phyloP scores from a whole-genome alignment of 2,797 vertebrate genomes.

The Chanos chanos region DNA sequence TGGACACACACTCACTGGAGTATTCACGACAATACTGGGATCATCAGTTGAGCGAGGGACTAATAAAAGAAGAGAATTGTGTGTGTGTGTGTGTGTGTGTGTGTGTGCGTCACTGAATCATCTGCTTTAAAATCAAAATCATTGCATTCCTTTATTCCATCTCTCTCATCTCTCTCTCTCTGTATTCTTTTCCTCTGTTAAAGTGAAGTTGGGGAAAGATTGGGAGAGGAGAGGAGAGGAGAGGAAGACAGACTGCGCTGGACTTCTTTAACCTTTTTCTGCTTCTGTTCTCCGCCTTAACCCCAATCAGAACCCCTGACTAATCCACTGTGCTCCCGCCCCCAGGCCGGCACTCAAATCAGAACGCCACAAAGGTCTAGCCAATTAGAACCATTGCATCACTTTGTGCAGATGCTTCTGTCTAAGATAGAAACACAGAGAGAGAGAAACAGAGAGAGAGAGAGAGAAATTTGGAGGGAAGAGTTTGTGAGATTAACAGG shows the following conservation, averaged over 20 bases:
- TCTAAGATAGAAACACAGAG: background rate
- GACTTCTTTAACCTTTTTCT: conserved; percentile 26
- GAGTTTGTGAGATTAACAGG: background rate
- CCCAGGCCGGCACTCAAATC: no score
- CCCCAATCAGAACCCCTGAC: background rate
- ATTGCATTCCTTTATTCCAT: no score
- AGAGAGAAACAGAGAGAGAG: background rate
- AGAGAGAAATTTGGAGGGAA: background rate
- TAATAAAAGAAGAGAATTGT: background rate
- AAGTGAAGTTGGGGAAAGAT: background rate
- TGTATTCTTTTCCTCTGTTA: no score
- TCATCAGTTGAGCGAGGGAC: no score
- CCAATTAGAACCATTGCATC: conserved; percentile 60
- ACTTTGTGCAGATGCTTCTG: conserved; percentile 39
- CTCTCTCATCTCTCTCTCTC: no score
- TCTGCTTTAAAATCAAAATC: no score
- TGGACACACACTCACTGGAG: background rate
- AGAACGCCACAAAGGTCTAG: conserved; percentile 62
- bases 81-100: conserved; percentile 42
- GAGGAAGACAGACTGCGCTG: conserved; percentile 25
- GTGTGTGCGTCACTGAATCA: conserved; percentile 52
- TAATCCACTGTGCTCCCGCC: no score
- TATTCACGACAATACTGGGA: no score
- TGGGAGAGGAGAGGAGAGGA: conserved; percentile 12
- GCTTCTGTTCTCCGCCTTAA: conserved; percentile 21